These are phyloP conservation scores for Maccullochella peelii DNA, from an alignment of 2,113 vertebrate genomes.

Conservation along the genomic window DNA sequence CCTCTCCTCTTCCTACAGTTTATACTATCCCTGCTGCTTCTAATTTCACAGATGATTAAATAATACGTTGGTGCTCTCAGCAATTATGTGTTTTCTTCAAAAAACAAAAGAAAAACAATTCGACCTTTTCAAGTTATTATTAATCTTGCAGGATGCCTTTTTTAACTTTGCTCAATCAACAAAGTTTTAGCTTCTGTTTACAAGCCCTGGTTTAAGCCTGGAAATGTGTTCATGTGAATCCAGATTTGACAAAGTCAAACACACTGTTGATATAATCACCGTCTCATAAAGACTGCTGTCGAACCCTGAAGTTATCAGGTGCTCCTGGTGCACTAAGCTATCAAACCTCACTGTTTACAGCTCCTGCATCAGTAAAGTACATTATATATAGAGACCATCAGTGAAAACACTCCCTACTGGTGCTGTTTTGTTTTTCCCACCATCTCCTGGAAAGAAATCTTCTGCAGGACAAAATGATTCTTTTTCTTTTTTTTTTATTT, in stretches of 20 bases:
- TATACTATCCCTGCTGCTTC: background rate
- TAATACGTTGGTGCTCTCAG: background rate
- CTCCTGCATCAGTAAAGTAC: background rate
- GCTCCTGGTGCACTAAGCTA: background rate
- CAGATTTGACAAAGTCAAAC: constrained; percentile 12
- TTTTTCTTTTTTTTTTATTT: background rate
- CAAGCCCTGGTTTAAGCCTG: background rate
- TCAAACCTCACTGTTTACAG: background rate
- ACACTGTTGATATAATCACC: constrained; percentile 1
- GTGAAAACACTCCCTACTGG: background rate
- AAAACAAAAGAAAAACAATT: background rate
- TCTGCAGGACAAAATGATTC: constrained; percentile 18
- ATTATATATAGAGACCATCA: background rate
- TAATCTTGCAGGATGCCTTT: constrained; percentile 2
- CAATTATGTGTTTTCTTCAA: background rate
- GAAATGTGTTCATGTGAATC: background rate
- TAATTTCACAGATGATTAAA: constrained; percentile 36
- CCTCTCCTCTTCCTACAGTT: background rate
- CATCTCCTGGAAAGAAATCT: background rate
- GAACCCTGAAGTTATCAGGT: constrained; percentile 9
- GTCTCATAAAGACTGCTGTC: constrained; percentile 6
- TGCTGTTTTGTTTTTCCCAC: background rate
- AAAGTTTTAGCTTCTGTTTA: background rate
- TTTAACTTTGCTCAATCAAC: background rate
- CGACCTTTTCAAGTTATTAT: constrained; percentile 3